Evolutionary conservation across 2,113 vertebrate genomes (phyloP), one percentile per base, ranked within the genome.

Genomic region (Barnardius zonarius): DNA sequence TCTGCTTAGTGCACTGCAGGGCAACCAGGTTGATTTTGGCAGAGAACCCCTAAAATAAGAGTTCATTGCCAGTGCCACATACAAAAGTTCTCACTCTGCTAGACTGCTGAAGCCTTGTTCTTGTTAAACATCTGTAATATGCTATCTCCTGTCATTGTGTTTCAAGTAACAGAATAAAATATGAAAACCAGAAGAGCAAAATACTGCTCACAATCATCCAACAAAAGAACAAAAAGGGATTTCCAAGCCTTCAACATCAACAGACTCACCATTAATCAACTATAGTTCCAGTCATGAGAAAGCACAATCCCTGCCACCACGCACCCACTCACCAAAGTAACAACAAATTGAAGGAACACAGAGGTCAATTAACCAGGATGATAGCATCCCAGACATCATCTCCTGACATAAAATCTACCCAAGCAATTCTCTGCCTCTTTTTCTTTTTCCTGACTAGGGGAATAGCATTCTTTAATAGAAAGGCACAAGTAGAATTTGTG

Each of bases 21-120:
- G 37, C 77, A 95, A 87, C n/a, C 62, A 90, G 39, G 43, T 55
- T 82, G 55, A 52, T 86, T 75, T 91, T 83, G 76, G 61, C 61
- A 94, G 57, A 89, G 13, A 52, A 72, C 28, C 6, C 15, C 13
- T 2, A 2, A 79, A 94, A 46, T 15, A 69, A 41, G 17, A 13
- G 31, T 28, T 55, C 33, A 43, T 35, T 84, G 48, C 57, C 67
- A 73, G 31, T 57, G 30, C 57, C 18, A 74, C 39, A 27, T 37
- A 25, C 33, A 30, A 35, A 88, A 87, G 15, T 59, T 92, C 72
- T 80, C 72, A 62, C 31, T 80, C 33, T 72, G 16, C 10, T 75
- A n/a, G 25, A 51, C 13, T 73, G 76, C 22, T 83, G 88, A 80
- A 88, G 25, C 30, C 69, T 43, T 67, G 7, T 41, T 79, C 48